phyloP scores from a whole-genome alignment of 2,888 invertebrate genomes.

The Nomada lathburiana region DNA sequence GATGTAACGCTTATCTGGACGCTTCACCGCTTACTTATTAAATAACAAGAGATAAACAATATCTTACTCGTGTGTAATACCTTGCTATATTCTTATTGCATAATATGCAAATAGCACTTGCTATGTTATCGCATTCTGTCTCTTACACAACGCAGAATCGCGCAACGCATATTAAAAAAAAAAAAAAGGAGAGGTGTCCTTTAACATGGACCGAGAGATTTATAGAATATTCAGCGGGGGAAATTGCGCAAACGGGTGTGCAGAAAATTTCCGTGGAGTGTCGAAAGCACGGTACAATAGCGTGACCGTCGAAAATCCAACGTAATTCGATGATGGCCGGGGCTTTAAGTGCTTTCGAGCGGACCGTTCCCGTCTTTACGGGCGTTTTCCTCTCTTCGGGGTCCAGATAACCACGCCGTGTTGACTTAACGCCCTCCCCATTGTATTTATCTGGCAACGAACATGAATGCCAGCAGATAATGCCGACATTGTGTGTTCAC shows the following conservation, averaged over 20 bases:
- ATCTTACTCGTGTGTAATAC: background rate
- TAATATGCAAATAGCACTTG: background rate
- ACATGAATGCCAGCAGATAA: conserved; percentile 53
- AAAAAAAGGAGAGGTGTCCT: background rate
- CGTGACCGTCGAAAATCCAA: conserved; percentile 61
- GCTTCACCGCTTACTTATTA: background rate
- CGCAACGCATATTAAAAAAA: background rate
- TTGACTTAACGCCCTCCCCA: conserved; percentile 63
- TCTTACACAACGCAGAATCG: conserved; percentile 4
- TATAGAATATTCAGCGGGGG: background rate
- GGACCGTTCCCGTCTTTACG: conserved; percentile 53
- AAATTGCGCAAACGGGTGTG: background rate
- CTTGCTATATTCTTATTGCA: background rate
- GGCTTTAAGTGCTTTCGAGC: conserved; percentile 61
- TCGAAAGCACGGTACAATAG: conserved; percentile 38
- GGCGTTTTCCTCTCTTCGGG: conserved; percentile 44
- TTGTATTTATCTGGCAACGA: conserved; percentile 64
- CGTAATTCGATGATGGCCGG: conserved; percentile 63
- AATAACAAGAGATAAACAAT: background rate
- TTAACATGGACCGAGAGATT: background rate
- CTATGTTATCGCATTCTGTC: background rate
- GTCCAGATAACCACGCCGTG: conserved; percentile 58
- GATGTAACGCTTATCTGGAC: background rate
- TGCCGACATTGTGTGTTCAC: conserved; percentile 42
- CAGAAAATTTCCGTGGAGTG: conserved; percentile 41